These are phyloP conservation scores for Peromyscus melanophrys DNA, from an alignment of 2,797 vertebrate species.

Conservation along the genomic window DNA sequence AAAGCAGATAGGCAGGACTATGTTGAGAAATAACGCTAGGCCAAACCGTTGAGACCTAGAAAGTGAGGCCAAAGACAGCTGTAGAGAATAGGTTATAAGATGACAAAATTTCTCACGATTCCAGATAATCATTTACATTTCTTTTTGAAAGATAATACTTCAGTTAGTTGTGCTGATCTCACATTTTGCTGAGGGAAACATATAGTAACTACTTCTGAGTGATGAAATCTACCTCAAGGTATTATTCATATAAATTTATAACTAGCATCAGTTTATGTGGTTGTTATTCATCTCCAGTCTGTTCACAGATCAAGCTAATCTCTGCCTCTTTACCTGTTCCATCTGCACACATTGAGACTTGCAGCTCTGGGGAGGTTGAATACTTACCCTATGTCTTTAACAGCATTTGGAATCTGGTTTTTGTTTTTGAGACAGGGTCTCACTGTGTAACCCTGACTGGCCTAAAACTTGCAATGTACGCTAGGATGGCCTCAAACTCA, in stretches of 20 bases:
- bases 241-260: not conserved
- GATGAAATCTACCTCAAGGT: not conserved
- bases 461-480: not conserved
- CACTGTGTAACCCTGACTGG: not conserved
- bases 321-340: not conserved
- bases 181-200: conserved; percentile 24
- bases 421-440: not conserved
- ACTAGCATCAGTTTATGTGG: not conserved
- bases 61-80: conserved; percentile 10
- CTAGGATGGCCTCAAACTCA: not conserved
- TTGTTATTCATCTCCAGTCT: not conserved
- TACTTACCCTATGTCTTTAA: not conserved
- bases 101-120: not conserved
- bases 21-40: not conserved
- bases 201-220: not conserved
- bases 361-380: too few species aligned
- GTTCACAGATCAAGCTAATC: conserved; percentile 33
- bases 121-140: conserved; percentile 8
- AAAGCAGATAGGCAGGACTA: not conserved
- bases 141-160: conserved; percentile 20
- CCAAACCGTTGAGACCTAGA: not conserved
- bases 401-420: not conserved
- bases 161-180: not conserved
- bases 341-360: not conserved
- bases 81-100: not conserved